Conservation (phyloP, 2,888 invertebrate genomes). For the Hirtodrosophila trivittata region DNA sequence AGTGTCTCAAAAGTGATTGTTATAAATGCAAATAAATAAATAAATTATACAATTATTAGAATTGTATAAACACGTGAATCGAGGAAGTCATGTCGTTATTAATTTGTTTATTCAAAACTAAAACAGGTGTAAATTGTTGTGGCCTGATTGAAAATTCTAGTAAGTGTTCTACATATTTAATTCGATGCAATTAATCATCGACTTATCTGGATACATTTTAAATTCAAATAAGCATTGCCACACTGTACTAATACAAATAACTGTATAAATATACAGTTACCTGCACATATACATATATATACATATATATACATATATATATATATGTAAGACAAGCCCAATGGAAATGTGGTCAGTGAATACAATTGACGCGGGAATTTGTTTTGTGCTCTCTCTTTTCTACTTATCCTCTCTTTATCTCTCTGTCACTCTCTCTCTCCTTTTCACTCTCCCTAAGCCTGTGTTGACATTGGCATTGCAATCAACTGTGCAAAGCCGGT, state of each 20-base stretch:
- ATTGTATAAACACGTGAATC: no score
- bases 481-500: conserved; percentile 17
- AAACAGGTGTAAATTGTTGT: conserved; percentile 18
- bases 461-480: conserved; percentile 16
- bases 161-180: background rate
- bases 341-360: background rate
- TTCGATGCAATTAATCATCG: conserved; percentile 5
- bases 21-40: background rate
- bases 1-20: conserved; percentile 29
- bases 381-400: conserved; percentile 6
- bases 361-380: conserved; percentile 30
- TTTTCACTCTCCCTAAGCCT: background rate
- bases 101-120: background rate
- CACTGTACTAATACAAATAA: conserved; percentile 48
- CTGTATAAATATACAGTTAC: conserved; percentile 55
- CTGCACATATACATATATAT: no score
- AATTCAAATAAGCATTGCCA: conserved; percentile 14
- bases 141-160: background rate
- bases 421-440: conserved; percentile 1
- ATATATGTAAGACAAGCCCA: no score
- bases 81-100: no score
- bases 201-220: conserved; percentile 7
- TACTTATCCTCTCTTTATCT: conserved; percentile 1
- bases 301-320: no score
- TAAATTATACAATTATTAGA: no score